Evolutionary conservation across 2,797 vertebrate genomes (phyloP).

Genomic region (Pempheris klunzingeri): DNA sequence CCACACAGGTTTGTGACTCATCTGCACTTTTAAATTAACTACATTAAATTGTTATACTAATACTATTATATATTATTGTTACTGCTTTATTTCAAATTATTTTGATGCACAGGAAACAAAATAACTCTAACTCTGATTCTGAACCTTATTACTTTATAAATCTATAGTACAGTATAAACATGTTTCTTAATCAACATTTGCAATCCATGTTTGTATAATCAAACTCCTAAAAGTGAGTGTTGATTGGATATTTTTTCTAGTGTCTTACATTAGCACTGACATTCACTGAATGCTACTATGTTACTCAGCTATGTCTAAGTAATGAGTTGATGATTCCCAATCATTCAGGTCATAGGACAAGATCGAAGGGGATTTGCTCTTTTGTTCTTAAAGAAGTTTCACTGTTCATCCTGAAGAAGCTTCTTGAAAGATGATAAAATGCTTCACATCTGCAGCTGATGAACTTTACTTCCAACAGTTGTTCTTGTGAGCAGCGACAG

Average conservation of each 20-base stretch:
- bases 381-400: slow-evolving; percentile 9
- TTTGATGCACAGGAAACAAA: neutral
- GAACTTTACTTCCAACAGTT: neutral
- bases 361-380: neutral
- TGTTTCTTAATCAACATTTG: neutral
- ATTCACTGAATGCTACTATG: neutral
- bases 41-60: too few relatives aligned
- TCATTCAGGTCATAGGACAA: neutral
- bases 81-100: neutral
- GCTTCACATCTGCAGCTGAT: slow-evolving; percentile 12
- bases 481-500: neutral
- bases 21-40: neutral
- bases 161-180: neutral
- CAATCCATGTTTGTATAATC: slow-evolving; percentile 10
- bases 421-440: slow-evolving; percentile 22
- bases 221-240: neutral
- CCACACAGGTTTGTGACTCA: neutral
- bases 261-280: neutral
- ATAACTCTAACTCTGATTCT: neutral
- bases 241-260: neutral
- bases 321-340: neutral
- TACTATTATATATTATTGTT: neutral
- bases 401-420: neutral
- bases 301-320: neutral
- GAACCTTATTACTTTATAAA: neutral